A percentile compares a stretch with the other conserved stretches of the same genome.
These are phyloP conservation scores for Spodoptera exigua DNA, from an alignment of 2,888 invertebrate species.

Conservation along the genomic window DNA sequence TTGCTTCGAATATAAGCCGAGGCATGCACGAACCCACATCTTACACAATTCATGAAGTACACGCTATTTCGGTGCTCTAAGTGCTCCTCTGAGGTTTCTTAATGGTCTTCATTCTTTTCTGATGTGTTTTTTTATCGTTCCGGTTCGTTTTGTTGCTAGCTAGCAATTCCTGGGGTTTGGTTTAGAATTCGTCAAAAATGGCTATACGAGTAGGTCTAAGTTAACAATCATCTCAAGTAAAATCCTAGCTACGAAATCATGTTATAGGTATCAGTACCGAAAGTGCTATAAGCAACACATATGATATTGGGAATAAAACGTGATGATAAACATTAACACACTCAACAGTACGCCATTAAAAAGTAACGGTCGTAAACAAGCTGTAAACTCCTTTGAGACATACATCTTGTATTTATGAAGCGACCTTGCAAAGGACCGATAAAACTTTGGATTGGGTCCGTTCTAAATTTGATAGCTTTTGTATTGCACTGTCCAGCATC, in stretches of 20 bases:
- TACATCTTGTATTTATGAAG: slow-evolving; percentile 6
- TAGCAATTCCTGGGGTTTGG: no score
- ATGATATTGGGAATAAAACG: no score
- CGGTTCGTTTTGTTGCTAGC: background rate
- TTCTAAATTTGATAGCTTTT: slow-evolving; percentile 2
- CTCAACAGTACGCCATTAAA: slow-evolving; percentile 12
- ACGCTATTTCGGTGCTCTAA: slow-evolving; percentile 35
- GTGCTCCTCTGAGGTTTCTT: slow-evolving; percentile 21
- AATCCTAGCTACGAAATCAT: no score
- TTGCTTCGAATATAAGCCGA: background rate
- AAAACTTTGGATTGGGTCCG: background rate
- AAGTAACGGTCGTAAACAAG: slow-evolving; percentile 15
- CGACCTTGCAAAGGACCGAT: slow-evolving; percentile 3
- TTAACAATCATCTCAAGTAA: no score
- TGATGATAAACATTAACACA: no score
- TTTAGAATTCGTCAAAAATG: slow-evolving; percentile 3
- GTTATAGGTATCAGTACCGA: no score
- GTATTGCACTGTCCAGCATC: background rate
- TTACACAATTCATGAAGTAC: slow-evolving; percentile 30
- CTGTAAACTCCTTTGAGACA: slow-evolving; percentile 15
- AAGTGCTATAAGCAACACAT: no score
- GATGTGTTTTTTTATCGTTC: background rate
- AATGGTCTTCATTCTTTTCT: slow-evolving; percentile 12
- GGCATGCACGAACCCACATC: background rate
- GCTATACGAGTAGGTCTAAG: no score